These are phyloP conservation scores for Diadophis punctatus DNA, from an alignment of 2,113 vertebrate genomes.

Conservation along the genomic window DNA sequence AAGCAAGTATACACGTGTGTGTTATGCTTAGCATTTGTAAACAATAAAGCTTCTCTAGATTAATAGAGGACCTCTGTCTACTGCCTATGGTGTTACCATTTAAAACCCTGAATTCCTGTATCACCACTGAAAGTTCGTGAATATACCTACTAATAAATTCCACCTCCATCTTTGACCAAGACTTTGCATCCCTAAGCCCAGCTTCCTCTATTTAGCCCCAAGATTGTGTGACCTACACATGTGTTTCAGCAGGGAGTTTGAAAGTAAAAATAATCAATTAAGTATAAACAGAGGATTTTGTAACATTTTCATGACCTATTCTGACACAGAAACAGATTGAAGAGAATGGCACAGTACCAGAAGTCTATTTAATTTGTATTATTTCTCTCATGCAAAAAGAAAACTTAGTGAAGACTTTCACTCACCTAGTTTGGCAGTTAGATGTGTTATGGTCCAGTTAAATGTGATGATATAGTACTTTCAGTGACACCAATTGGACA, in stretches of 20 bases:
- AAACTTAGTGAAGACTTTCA: not conserved
- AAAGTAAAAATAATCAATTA: not conserved
- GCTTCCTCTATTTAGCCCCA: not conserved
- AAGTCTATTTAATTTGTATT: not conserved
- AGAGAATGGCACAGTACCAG: not conserved
- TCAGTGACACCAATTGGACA: not conserved
- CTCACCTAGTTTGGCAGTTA: not conserved
- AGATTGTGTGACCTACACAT: not conserved
- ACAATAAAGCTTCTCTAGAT: not conserved
- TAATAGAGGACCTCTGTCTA: not conserved
- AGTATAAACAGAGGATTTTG: not conserved
- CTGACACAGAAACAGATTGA: not conserved
- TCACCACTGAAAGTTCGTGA: not conserved
- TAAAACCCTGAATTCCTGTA: not conserved
- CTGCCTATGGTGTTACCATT: not conserved
- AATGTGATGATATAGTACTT: not conserved
- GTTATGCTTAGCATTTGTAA: not conserved
- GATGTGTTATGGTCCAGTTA: not conserved
- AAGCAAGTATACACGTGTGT: not conserved
- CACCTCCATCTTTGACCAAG: not conserved
- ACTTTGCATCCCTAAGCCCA: not conserved
- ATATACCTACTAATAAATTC: not conserved
- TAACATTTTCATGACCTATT: not conserved
- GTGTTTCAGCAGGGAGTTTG: not conserved
- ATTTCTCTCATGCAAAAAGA: not conserved